Conservation (phyloP, 2,888 invertebrate genomes). For the Tinea semifulvella region DNA sequence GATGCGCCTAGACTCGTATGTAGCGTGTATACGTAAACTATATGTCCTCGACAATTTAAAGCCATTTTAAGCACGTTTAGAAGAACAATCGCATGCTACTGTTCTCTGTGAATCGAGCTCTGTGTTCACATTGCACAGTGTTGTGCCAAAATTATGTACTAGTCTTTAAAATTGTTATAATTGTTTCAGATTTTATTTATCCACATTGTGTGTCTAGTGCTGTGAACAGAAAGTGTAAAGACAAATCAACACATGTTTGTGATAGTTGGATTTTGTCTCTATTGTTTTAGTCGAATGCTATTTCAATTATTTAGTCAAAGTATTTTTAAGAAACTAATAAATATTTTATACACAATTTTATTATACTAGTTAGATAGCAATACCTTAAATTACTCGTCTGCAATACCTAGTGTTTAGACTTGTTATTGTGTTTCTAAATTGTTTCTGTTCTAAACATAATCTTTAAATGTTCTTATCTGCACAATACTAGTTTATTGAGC, state of each 20-base stretch:
- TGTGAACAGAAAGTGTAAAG: slow-evolving; percentile 40
- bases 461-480: too few relatives aligned
- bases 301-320: slow-evolving; percentile 7
- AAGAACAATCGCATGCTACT: neutral
- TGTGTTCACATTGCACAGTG: slow-evolving; percentile 36
- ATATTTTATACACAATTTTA: slow-evolving; percentile 5
- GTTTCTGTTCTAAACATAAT: too few relatives aligned
- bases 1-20: too few relatives aligned
- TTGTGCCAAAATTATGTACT: slow-evolving; percentile 67
- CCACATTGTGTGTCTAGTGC: slow-evolving; percentile 64
- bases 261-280: slow-evolving; percentile 7
- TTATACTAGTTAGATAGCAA: slow-evolving; percentile 6
- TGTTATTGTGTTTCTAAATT: neutral
- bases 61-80: too few relatives aligned
- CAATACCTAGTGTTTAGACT: slow-evolving; percentile 3
- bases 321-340: slow-evolving; percentile 6
- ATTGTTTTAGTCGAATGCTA: neutral
- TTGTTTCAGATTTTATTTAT: slow-evolving; percentile 67
- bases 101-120: neutral
- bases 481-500: neutral
- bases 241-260: slow-evolving; percentile 13
- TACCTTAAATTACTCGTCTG: neutral
- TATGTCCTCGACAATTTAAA: too few relatives aligned
- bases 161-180: slow-evolving; percentile 64
- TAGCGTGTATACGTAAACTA: too few relatives aligned